phyloP scores from a whole-genome alignment of 2,888 invertebrate genomes.

The Pegoplata infirma region DNA sequence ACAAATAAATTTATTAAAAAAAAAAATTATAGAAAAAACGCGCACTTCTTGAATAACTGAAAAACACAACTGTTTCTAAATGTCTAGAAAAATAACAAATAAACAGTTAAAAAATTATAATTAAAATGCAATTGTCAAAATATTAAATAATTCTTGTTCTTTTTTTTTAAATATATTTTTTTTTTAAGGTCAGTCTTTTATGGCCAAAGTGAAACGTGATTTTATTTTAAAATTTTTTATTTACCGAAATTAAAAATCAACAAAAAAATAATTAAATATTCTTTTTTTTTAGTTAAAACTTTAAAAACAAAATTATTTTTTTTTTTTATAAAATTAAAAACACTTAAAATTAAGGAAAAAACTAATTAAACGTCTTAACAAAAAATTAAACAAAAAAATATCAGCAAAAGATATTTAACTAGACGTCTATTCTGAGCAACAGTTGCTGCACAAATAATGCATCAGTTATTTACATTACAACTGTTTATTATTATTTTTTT shows the following conservation, averaged over 20 bases:
- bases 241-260: constrained; percentile 41
- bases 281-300: not conserved
- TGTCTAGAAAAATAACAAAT: not conserved
- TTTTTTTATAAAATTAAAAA: not conserved
- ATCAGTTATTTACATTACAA: constrained; percentile 35
- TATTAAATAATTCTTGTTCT: constrained; percentile 7
- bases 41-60: not conserved
- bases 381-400: not conserved
- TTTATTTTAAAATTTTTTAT: constrained; percentile 18
- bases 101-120: not conserved
- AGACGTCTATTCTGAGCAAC: constrained; percentile 58
- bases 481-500: constrained; percentile 48
- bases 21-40: not conserved
- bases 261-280: not conserved
- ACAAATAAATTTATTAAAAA: not conserved
- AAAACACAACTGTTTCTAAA: not conserved
- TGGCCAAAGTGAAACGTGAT: not conserved
- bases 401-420: not conserved
- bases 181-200: not conserved
- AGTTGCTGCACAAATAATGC: constrained; percentile 56
- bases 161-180: constrained; percentile 1
- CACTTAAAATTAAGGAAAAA: not conserved
- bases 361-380: not conserved
- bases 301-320: not conserved
- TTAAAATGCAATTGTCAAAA: constrained; percentile 8